phyloP scores from a whole-genome alignment of 2,113 vertebrate species.

The Tyto alba region DNA sequence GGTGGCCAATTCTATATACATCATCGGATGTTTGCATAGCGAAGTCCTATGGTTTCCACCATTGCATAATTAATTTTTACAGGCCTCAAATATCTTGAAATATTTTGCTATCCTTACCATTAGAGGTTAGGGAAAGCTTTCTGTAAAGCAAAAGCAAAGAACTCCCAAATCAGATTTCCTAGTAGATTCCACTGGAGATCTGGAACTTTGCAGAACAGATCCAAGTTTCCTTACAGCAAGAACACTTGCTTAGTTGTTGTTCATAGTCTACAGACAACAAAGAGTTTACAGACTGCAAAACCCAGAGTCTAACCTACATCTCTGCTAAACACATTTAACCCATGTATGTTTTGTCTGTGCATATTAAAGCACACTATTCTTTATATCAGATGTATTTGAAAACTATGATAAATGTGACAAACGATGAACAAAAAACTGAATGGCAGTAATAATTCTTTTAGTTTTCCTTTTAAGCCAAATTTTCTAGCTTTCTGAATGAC shows the following conservation, averaged over 20 bases:
- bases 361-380: not conserved
- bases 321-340: not conserved
- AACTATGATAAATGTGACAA: not conserved
- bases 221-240: not conserved
- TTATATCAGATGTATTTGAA: not conserved
- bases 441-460: not conserved
- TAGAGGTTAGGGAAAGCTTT: not conserved
- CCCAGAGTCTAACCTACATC: not conserved
- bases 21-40: not conserved
- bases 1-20: not conserved
- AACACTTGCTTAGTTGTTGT: not conserved
- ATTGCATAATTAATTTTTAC: not conserved
- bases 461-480: not conserved
- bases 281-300: not conserved
- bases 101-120: not conserved
- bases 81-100: not conserved
- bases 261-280: not conserved
- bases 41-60: not conserved
- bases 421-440: not conserved
- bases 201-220: not conserved
- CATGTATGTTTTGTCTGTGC: not conserved
- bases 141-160: not conserved
- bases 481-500: not conserved
- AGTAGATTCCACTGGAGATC: not conserved
- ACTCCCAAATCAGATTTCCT: not conserved